phyloP scores from a whole-genome alignment of 2,797 vertebrate species.

The Pampus argenteus region DNA sequence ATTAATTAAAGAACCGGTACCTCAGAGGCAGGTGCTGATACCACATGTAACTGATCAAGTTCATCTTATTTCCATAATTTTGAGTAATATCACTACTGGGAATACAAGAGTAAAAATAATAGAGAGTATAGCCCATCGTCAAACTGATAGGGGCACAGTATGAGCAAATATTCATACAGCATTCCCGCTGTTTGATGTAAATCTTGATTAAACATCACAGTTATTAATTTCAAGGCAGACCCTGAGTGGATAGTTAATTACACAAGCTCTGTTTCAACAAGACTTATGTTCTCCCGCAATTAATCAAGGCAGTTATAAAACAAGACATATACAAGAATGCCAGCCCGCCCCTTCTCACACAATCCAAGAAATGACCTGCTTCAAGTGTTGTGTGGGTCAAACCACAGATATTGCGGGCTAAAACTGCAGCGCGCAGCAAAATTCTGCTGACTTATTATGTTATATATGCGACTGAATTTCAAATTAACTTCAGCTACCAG shows the following conservation, averaged over 20 bases:
- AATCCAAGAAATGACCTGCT: slow-evolving; percentile 52
- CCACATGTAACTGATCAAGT: slow-evolving; percentile 68
- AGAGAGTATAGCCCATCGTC: slow-evolving; percentile 46
- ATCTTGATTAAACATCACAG: slow-evolving; percentile 81
- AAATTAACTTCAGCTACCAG: slow-evolving; percentile 51
- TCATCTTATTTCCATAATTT: slow-evolving; percentile 70
- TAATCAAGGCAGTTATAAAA: slow-evolving; percentile 75
- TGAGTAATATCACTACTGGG: slow-evolving; percentile 68
- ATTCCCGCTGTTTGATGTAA: slow-evolving; percentile 77
- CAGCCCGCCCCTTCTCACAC: slow-evolving; percentile 24
- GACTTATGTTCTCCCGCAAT: slow-evolving; percentile 66
- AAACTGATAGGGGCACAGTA: slow-evolving; percentile 63
- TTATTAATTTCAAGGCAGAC: slow-evolving; percentile 78
- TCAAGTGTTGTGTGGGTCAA: slow-evolving; percentile 44
- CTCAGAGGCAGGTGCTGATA: slow-evolving; percentile 78
- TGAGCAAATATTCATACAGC: slow-evolving; percentile 69
- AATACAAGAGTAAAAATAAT: slow-evolving; percentile 61
- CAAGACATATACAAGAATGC: slow-evolving; percentile 48
- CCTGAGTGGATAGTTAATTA: slow-evolving; percentile 79
- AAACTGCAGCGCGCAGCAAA: slow-evolving; percentile 42
- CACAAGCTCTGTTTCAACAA: slow-evolving; percentile 71
- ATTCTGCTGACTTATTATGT: slow-evolving; percentile 57
- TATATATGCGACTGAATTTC: slow-evolving; percentile 58
- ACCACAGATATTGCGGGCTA: slow-evolving; percentile 15
- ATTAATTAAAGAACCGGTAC: slow-evolving; percentile 75